Percentiles rank a stretch among this genome's conserved stretches.
Evolutionary conservation across 2,888 invertebrate species (phyloP).

Genomic region (Erebia epiphron): DNA sequence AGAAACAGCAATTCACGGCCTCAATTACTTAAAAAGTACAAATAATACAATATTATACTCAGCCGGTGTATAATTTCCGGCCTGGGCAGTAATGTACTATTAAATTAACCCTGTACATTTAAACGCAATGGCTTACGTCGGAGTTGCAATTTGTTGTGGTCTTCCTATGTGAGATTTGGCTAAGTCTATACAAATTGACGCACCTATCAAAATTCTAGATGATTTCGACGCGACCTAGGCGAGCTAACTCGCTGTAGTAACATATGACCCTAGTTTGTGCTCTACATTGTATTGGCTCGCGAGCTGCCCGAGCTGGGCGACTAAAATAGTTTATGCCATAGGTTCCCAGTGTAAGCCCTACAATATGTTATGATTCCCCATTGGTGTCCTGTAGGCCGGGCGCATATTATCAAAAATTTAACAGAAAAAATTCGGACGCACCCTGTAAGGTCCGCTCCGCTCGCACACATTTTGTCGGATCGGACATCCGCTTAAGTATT

Average conservation of each 20-base stretch:
- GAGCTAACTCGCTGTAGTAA: slow-evolving; percentile 11
- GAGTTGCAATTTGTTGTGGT: neutral
- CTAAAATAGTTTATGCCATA: slow-evolving; percentile 3
- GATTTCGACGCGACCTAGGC: neutral
- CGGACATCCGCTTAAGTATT: too few relatives aligned
- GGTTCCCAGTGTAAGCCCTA: neutral
- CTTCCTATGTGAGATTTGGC: neutral
- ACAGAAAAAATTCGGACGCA: too few relatives aligned
- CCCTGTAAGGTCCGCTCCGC: too few relatives aligned
- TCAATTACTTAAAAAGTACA: too few relatives aligned
- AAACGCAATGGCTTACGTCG: too few relatives aligned
- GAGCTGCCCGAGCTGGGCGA: slow-evolving; percentile 3
- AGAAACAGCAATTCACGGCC: too few relatives aligned
- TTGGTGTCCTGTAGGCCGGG: neutral
- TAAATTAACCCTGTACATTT: too few relatives aligned
- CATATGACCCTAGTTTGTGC: slow-evolving; percentile 21
- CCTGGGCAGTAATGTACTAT: too few relatives aligned
- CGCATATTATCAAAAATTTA: too few relatives aligned
- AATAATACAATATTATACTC: too few relatives aligned
- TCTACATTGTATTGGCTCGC: slow-evolving; percentile 7
- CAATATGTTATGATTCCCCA: neutral
- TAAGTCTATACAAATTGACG: neutral
- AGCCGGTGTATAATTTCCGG: too few relatives aligned
- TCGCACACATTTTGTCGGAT: too few relatives aligned
- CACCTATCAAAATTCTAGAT: neutral